These are phyloP conservation scores for Drosophila testacea DNA, from an alignment of 2,888 invertebrate genomes.

Conservation along the genomic window DNA sequence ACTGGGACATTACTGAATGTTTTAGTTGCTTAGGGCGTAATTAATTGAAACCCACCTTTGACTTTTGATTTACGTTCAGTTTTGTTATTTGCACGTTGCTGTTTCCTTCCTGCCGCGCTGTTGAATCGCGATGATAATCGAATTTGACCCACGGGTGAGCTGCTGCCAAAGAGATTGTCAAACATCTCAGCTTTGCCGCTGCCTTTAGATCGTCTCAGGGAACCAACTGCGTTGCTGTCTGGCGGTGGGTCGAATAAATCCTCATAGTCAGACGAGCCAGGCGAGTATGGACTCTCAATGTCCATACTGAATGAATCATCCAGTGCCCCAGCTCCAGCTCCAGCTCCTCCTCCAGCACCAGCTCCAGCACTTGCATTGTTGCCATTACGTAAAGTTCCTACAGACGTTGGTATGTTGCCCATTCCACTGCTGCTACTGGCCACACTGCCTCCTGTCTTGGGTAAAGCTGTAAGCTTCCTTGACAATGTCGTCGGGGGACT, in stretches of 20 bases:
- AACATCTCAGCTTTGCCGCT: slow-evolving; percentile 85
- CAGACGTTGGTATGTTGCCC: slow-evolving; percentile 35
- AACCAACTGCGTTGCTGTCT: slow-evolving; percentile 65
- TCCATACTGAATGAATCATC: slow-evolving; percentile 88
- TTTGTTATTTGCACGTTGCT: slow-evolving; percentile 53
- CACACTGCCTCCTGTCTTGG: slow-evolving; percentile 78
- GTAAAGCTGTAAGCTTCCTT: slow-evolving; percentile 74
- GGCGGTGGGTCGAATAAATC: slow-evolving; percentile 93
- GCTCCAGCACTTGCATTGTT: slow-evolving; percentile 18
- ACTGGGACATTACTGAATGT: too few relatives aligned
- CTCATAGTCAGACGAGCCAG: slow-evolving; percentile 94
- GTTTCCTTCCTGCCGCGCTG: slow-evolving; percentile 52
- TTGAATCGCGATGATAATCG: slow-evolving; percentile 72
- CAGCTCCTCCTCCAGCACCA: slow-evolving; percentile 26
- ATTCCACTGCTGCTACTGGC: slow-evolving; percentile 76
- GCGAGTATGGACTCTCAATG: slow-evolving; percentile 94
- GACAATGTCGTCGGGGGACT: slow-evolving; percentile 82
- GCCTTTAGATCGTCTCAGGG: slow-evolving; percentile 60
- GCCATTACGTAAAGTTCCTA: slow-evolving; percentile 49
- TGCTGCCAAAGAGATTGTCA: slow-evolving; percentile 88
- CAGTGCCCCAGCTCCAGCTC: slow-evolving; percentile 61
- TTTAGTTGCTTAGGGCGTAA: background rate
- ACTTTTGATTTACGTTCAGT: slow-evolving; percentile 75
- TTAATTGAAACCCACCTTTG: slow-evolving; percentile 83
- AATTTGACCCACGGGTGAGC: slow-evolving; percentile 84